A percentile compares a stretch with the other conserved stretches of the same genome.
Conservation (phyloP, 2,797 vertebrate species). For the Sebastiscus albofasciatus region DNA sequence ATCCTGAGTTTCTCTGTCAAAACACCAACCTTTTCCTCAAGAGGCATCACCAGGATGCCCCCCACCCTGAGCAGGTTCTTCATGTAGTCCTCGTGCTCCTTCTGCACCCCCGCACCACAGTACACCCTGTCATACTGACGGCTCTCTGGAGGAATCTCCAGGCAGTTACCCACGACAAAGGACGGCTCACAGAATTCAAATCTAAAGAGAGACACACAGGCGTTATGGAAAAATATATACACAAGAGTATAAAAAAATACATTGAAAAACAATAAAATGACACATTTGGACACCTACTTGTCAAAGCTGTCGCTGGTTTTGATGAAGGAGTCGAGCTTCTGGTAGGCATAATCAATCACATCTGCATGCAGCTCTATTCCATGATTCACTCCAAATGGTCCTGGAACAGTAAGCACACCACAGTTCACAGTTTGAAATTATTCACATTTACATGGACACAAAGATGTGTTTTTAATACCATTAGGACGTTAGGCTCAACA, state of each 20-base stretch:
- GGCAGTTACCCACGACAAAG: constrained; percentile 94
- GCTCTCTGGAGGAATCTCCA: constrained; percentile 92
- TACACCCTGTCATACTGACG: constrained; percentile 95
- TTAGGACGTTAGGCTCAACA: background rate
- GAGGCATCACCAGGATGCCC: constrained; percentile 95
- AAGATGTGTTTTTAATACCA: background rate
- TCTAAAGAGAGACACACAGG: constrained; percentile 68
- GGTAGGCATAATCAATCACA: constrained; percentile 94
- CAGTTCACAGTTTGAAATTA: background rate
- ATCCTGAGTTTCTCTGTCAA: background rate
- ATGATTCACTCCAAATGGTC: constrained; percentile 95
- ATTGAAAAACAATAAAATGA: background rate
- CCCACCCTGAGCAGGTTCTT: constrained; percentile 94
- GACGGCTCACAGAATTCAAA: constrained; percentile 98
- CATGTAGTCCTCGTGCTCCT: constrained; percentile 96
- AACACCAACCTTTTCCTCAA: constrained; percentile 92
- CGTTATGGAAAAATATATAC: background rate
- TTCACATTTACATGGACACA: background rate
- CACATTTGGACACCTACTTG: constrained; percentile 82
- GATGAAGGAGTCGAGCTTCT: constrained; percentile 95
- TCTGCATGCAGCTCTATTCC: constrained; percentile 94
- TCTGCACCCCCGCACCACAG: constrained; percentile 96
- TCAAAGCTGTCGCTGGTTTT: constrained; percentile 97
- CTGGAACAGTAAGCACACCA: constrained; percentile 69
- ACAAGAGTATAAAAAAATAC: background rate